Evolutionary conservation across 2,113 vertebrate species (phyloP), one percentile per base, ranked within the genome.

Genomic region (Eudorcas thomsonii): DNA sequence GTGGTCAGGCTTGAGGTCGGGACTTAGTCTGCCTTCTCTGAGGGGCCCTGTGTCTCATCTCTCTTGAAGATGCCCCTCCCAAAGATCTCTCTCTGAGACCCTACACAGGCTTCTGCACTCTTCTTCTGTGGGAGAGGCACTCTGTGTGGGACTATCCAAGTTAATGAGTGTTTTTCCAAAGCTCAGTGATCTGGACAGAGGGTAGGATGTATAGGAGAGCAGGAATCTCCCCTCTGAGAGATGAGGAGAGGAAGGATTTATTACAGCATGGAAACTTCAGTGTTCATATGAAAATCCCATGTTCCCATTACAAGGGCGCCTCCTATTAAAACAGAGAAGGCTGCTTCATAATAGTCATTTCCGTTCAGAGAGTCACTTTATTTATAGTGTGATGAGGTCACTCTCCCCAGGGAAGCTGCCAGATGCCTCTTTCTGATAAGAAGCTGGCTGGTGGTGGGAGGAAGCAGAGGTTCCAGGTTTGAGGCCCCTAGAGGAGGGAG

Each of bases 371-470:
- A 50, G 92, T 71, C 26, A 26, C 8, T 62, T 77, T 30, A 94
- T 62, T 74, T 67, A 85, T 5, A 83, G 36, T 21, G 26, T 5
- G 52, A 7, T 62, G 88, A 95, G 93, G 50, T 91, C 88, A 57
- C 80, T 92, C 43, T 98, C 39, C 59, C 16, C 45, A 71, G 52
- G 0, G 13, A 8, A 23, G 43, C 25, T 62, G 54, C 71, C 91
- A 91, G 85, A 91, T 91, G 80, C 33, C 39, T 67, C 39, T 64
- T 81, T 78, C n/a, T 91, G 92, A 91, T 77, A 84, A 84, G 55
- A 93, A 26, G 33, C 28, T 7, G 28, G 30, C 55, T 39, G 55
- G 6, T 15, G 14, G 28, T 14, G 25, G 3, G 9, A 54, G 17
- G 33, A 12, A n/a, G 59, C 3, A 1, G 88, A 36, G 80, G 33